A percentile compares a stretch with the other conserved stretches of the same genome.
Evolutionary conservation across 1,140 invertebrate genomes (phyloP).

Genomic region (Heliothis virescens): DNA sequence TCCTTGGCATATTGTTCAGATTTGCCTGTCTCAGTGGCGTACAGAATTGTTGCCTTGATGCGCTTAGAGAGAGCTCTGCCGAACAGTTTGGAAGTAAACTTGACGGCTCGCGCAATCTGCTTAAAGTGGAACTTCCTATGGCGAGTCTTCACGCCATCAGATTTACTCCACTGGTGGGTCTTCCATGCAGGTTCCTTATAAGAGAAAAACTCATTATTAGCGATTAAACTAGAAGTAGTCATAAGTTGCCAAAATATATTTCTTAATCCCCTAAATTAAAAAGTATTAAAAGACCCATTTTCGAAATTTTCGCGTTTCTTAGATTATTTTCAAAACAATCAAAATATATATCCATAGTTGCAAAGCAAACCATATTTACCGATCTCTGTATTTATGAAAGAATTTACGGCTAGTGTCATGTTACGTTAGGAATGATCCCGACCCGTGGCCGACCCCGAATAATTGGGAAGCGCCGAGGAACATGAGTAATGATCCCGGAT

Average conservation of each 20-base stretch:
- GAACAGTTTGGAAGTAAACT: constrained; percentile 98
- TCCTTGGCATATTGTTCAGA: constrained; percentile 98
- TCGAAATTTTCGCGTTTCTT: not conserved
- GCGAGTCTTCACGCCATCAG: constrained; percentile 88
- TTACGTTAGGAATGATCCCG: constrained; percentile 42
- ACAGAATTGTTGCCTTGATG: constrained; percentile 97
- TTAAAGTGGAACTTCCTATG: constrained; percentile 97
- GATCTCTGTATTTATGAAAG: constrained; percentile 23
- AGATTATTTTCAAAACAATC: not conserved
- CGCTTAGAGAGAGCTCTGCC: constrained; percentile 96
- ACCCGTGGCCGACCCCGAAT: constrained; percentile 23
- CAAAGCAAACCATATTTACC: not conserved
- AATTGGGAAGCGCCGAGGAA: constrained; percentile 28
- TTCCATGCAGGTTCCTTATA: constrained; percentile 94
- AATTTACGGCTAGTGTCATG: constrained; percentile 35
- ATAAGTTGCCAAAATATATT: too few species aligned
- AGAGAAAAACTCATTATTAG: too few species aligned
- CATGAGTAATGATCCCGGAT: constrained; percentile 42
- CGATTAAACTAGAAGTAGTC: too few species aligned
- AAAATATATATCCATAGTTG: too few species aligned
- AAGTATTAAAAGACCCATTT: too few species aligned
- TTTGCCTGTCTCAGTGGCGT: constrained; percentile 98
- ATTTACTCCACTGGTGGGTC: constrained; percentile 94
- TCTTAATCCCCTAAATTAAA: too few species aligned
- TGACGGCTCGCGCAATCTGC: constrained; percentile 98